Conservation (phyloP, 2,888 invertebrate genomes). For the Alcis repandata region DNA sequence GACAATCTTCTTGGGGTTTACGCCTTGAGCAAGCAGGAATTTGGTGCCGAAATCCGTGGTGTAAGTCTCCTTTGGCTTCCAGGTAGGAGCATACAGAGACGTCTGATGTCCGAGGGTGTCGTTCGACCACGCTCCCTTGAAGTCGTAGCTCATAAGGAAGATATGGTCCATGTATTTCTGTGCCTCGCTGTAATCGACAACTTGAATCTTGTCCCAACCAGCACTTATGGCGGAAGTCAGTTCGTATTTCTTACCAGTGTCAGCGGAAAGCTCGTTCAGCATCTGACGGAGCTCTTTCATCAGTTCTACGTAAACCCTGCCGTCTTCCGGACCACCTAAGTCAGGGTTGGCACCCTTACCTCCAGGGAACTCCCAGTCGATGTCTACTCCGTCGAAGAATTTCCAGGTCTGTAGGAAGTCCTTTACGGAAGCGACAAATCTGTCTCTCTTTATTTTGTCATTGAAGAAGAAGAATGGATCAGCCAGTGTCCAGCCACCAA, state of each 20-base stretch:
- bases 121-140: slow-evolving; percentile 83
- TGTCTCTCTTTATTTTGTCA: slow-evolving; percentile 73
- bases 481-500: slow-evolving; percentile 82
- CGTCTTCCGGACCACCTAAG: slow-evolving; percentile 78
- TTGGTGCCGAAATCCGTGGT: slow-evolving; percentile 82
- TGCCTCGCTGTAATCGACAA: slow-evolving; percentile 78
- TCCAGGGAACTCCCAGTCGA: slow-evolving; percentile 84
- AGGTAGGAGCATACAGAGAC: slow-evolving; percentile 75
- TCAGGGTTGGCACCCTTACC: slow-evolving; percentile 82
- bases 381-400: slow-evolving; percentile 83
- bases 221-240: slow-evolving; percentile 83
- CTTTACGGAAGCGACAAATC: slow-evolving; percentile 79
- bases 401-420: slow-evolving; percentile 83
- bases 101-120: slow-evolving; percentile 80
- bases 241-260: slow-evolving; percentile 80
- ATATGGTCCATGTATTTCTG: slow-evolving; percentile 84
- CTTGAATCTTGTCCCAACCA: slow-evolving; percentile 84
- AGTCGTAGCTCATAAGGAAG: slow-evolving; percentile 83
- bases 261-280: slow-evolving; percentile 74
- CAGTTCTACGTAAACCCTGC: slow-evolving; percentile 71
- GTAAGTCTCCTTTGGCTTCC: slow-evolving; percentile 80
- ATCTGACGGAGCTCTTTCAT: slow-evolving; percentile 81
- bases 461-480: slow-evolving; percentile 83
- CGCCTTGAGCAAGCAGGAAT: slow-evolving; percentile 79
- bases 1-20: slow-evolving; percentile 77